Evolutionary conservation across 2,113 vertebrate genomes (phyloP).

Genomic region (Chaenogobius annularis): DNA sequence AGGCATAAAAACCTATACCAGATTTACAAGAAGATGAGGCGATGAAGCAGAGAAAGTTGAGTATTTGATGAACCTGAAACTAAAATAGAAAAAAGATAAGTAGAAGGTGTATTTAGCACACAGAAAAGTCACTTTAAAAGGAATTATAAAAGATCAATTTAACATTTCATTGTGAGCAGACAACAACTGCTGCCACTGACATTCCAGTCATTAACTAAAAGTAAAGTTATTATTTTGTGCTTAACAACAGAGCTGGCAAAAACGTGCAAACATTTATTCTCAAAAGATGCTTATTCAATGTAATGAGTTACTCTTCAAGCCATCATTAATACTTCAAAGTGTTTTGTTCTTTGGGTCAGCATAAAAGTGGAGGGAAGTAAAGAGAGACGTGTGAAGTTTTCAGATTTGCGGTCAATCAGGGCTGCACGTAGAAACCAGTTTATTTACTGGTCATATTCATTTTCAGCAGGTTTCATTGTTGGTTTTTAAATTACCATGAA

Average conservation of each 20-base stretch:
- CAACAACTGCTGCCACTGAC: neutral
- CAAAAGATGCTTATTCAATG: constrained; percentile 45
- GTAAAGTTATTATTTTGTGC: neutral
- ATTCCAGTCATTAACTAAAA: neutral
- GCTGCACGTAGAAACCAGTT: too few species aligned
- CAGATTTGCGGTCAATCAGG: neutral
- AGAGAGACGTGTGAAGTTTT: constrained; percentile 18
- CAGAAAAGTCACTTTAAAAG: neutral
- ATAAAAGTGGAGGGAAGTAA: constrained; percentile 12
- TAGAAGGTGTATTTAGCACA: neutral
- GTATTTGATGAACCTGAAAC: neutral
- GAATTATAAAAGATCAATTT: neutral
- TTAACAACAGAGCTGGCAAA: neutral
- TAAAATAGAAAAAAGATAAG: neutral
- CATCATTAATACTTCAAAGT: constrained; percentile 57
- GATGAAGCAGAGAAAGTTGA: neutral
- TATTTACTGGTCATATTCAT: too few species aligned
- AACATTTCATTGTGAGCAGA: neutral
- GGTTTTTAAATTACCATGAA: too few species aligned
- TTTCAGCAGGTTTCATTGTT: too few species aligned
- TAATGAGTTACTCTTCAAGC: constrained; percentile 54
- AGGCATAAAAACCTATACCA: too few species aligned
- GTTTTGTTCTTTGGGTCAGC: constrained; percentile 26
- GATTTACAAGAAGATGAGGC: neutral
- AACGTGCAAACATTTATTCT: constrained; percentile 1